phyloP scores from a whole-genome alignment of 2,888 invertebrate genomes.

The Arge pagana region DNA sequence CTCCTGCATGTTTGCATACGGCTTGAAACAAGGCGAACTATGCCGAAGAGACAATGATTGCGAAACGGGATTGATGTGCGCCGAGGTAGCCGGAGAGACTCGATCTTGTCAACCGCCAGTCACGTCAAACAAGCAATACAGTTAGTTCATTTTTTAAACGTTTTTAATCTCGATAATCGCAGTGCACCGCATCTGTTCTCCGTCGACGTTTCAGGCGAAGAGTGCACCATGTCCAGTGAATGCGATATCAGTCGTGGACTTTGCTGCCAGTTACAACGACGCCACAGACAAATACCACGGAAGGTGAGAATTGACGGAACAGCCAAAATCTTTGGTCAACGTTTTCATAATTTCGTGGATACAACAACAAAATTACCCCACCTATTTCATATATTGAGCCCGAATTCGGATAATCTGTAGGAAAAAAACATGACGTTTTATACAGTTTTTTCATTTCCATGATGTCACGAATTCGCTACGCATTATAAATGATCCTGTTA shows the following conservation, averaged over 20 bases:
- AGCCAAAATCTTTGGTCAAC: no score
- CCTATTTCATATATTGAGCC: no score
- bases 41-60: constrained; percentile 85
- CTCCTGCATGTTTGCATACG: constrained; percentile 71
- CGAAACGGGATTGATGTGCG: constrained; percentile 80
- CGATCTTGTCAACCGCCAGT: constrained; percentile 81
- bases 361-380: no score
- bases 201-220: constrained; percentile 66
- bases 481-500: no score
- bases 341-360: no score
- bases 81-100: constrained; percentile 68
- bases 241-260: constrained; percentile 84
- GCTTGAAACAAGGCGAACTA: constrained; percentile 79
- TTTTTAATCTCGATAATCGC: constrained; percentile 1
- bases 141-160: constrained; percentile 50
- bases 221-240: constrained; percentile 80
- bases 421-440: no score
- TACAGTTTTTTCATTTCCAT: no score
- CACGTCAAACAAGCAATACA: constrained; percentile 78
- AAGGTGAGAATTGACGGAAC: constrained; percentile 67
- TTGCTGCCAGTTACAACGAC: constrained; percentile 85
- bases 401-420: no score
- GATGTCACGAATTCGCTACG: no score
- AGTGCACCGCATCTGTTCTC: no score
- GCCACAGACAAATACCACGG: constrained; percentile 82